Evolutionary conservation across 2,113 vertebrate genomes (phyloP).

Genomic region (Myotis yumanensis): DNA sequence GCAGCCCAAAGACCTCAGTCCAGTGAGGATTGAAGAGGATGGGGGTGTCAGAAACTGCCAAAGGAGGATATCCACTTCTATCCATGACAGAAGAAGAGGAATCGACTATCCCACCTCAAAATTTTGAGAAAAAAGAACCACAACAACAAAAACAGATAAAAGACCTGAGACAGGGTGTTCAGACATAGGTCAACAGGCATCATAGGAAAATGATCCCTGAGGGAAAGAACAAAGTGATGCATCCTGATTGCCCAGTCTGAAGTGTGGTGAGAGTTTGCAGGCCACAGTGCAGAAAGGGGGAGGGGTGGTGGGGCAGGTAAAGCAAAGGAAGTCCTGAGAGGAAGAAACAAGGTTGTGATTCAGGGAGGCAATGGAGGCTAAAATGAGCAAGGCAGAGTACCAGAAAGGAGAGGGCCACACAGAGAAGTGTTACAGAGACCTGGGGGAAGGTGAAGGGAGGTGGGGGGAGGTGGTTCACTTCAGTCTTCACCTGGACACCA

Average conservation of each 20-base stretch:
- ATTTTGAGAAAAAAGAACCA: background rate
- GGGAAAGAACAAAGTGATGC: background rate
- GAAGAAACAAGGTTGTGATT: background rate
- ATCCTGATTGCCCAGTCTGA: no score
- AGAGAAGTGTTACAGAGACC: background rate
- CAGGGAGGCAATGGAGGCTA: background rate
- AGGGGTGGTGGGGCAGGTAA: background rate
- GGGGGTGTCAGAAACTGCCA: background rate
- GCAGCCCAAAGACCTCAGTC: background rate
- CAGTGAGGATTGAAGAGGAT: background rate
- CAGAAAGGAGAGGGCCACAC: background rate
- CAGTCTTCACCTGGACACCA: background rate
- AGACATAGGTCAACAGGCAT: background rate
- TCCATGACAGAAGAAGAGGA: background rate
- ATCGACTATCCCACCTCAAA: background rate
- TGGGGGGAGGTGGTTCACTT: accelerated
- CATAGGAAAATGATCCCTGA: background rate
- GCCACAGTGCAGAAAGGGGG: background rate
- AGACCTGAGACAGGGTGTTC: background rate
- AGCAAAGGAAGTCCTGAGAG: background rate
- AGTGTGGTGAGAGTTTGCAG: background rate
- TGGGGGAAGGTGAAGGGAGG: background rate
- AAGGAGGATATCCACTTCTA: background rate
- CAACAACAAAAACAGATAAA: background rate
- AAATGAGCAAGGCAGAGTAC: background rate